Conservation (phyloP, 2,888 invertebrate genomes). For the Folsomia candida region DNA sequence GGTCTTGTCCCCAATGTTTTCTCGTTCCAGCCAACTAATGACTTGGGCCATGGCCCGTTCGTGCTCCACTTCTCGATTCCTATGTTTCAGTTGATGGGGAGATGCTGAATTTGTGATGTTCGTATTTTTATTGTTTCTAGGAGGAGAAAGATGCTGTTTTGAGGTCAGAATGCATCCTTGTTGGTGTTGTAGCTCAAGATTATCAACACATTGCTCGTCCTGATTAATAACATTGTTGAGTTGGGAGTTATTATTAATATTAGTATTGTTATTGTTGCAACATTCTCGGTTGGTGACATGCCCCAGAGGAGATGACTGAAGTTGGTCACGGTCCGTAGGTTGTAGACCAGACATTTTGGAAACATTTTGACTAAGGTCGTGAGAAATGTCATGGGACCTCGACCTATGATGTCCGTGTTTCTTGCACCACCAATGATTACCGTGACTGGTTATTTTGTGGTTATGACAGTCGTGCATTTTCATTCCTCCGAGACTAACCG, state of each 20-base stretch:
- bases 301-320: constrained; percentile 12
- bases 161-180: constrained; percentile 41
- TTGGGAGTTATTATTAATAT: constrained; percentile 14
- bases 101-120: constrained; percentile 40
- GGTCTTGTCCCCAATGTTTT: constrained; percentile 45
- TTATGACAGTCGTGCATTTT: constrained; percentile 38
- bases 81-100: constrained; percentile 33
- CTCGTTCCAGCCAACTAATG: constrained; percentile 58
- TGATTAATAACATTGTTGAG: too few species aligned
- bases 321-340: constrained; percentile 46
- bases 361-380: constrained; percentile 53
- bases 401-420: constrained; percentile 55
- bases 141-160: constrained; percentile 31
- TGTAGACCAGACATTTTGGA: constrained; percentile 54
- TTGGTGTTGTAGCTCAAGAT: constrained; percentile 19
- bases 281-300: neutral
- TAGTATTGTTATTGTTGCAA: constrained; percentile 34
- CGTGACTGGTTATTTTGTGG: constrained; percentile 18
- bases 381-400: constrained; percentile 55
- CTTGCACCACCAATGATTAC: constrained; percentile 43
- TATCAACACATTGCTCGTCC: constrained; percentile 39
- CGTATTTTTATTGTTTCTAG: constrained; percentile 44
- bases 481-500: constrained; percentile 24
- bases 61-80: constrained; percentile 60
- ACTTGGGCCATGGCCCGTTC: constrained; percentile 63